Conservation (phyloP, 30 jellyfish, hydroid and myxozoan genomes). For the Aurelia aurita complex sp. Pacific region DNA sequence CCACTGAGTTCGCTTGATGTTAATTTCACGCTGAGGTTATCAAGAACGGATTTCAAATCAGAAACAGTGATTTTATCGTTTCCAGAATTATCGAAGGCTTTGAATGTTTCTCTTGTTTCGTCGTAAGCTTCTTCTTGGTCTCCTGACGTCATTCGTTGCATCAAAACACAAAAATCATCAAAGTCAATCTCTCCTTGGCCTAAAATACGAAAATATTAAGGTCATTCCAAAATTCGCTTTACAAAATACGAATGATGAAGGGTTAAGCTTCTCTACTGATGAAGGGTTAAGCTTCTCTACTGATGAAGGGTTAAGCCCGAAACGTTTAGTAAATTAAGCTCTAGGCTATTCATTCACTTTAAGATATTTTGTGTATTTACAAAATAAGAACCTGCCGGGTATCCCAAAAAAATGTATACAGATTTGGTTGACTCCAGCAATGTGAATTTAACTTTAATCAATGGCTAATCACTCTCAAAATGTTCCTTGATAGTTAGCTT, state of each 20-base stretch:
- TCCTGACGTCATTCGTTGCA: slow-evolving; percentile 63
- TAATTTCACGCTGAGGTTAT: slow-evolving; percentile 45
- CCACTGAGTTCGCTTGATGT: slow-evolving; percentile 62
- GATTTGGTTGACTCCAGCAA: too few relatives aligned
- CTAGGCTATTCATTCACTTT: too few relatives aligned
- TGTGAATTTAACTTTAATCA: too few relatives aligned
- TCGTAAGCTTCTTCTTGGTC: slow-evolving; percentile 59
- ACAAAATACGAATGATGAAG: neutral
- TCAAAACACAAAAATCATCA: slow-evolving; percentile 67
- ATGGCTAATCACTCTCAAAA: too few relatives aligned
- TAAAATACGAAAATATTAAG: neutral
- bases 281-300: too few relatives aligned
- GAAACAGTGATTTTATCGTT: slow-evolving; percentile 52
- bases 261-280: neutral
- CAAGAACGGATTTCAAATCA: slow-evolving; percentile 59
- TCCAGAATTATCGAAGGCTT: slow-evolving; percentile 59
- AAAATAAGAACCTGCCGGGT: too few relatives aligned
- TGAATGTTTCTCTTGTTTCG: slow-evolving; percentile 65
- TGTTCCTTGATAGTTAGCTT: too few relatives aligned
- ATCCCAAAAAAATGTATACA: too few relatives aligned
- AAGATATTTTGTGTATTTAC: too few relatives aligned
- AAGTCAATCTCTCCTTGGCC: slow-evolving; percentile 76
- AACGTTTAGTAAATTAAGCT: too few relatives aligned
- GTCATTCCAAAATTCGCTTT: too few relatives aligned
- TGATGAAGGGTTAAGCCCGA: too few relatives aligned